A percentile compares a stretch with the other conserved stretches of the same genome.
Evolutionary conservation across 2,888 invertebrate genomes (phyloP).

Genomic region (Cryptocephalus moraei): DNA sequence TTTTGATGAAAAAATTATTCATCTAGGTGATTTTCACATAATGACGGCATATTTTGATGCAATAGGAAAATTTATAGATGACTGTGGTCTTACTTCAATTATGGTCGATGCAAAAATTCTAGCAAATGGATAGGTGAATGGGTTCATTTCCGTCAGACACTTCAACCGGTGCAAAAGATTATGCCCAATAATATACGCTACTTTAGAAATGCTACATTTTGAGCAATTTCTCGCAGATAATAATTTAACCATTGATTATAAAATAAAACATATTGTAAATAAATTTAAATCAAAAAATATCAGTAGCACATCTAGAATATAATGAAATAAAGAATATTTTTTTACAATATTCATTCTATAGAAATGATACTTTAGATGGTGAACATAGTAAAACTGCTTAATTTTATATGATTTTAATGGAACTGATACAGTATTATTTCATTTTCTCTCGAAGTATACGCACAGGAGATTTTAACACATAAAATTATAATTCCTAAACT

Average conservation of each 20-base stretch:
- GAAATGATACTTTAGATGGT: conserved; percentile 1
- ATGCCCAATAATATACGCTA: not conserved
- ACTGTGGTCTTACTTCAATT: conserved; percentile 15
- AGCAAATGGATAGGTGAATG: conserved; percentile 19
- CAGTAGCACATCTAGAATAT: not conserved
- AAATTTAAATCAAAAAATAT: not conserved
- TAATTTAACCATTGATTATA: not conserved
- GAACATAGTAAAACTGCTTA: not conserved
- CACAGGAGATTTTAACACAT: conserved; percentile 1
- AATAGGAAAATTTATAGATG: conserved; percentile 15
- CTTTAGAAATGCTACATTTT: not conserved
- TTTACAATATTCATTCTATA: conserved; percentile 1
- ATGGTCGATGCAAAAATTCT: conserved; percentile 17
- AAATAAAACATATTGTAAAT: not conserved
- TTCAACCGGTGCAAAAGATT: conserved; percentile 18
- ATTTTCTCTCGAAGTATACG: conserved; percentile 1
- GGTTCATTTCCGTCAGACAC: conserved; percentile 18
- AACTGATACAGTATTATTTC: conserved; percentile 1
- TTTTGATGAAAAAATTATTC: conserved; percentile 8
- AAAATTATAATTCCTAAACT: conserved; percentile 1
- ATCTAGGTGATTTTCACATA: conserved; percentile 10
- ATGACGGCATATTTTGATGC: conserved; percentile 16
- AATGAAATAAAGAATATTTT: not conserved
- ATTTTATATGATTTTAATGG: conserved; percentile 1
- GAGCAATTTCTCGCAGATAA: not conserved